Evolutionary conservation across 2,113 vertebrate species (phyloP).

Genomic region (Pseudorectes ferrugineus): DNA sequence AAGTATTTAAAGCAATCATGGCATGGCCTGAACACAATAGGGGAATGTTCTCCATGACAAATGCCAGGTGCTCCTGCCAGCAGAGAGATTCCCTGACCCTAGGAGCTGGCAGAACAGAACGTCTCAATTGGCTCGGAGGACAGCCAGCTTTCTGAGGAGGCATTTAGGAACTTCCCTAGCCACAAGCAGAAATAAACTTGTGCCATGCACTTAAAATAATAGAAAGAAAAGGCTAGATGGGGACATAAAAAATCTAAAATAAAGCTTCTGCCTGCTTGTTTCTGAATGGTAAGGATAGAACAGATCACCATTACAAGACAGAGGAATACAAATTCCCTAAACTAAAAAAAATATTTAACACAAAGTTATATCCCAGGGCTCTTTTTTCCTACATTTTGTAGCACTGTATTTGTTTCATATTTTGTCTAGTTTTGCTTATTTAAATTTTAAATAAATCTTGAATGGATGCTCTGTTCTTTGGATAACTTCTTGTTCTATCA

Average conservation of each 20-base stretch:
- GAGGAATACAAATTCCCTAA: not conserved
- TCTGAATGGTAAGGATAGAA: not conserved
- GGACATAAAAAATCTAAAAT: not conserved
- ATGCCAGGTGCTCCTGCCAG: slow-evolving; percentile 21
- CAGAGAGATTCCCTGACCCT: not conserved
- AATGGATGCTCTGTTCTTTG: not conserved
- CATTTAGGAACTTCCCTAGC: not conserved
- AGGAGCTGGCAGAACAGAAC: not conserved
- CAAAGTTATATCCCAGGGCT: not conserved
- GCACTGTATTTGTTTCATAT: not conserved
- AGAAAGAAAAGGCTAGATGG: not conserved
- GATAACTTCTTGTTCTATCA: not conserved
- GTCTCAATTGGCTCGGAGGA: not conserved
- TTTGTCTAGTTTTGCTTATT: not conserved
- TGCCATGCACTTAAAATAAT: not conserved
- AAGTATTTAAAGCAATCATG: not conserved
- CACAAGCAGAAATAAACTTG: not conserved
- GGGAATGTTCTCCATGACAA: not conserved
- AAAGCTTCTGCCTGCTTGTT: not conserved
- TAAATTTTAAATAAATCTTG: not conserved
- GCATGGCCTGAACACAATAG: not conserved
- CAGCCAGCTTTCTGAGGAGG: not conserved
- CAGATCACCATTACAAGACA: not conserved
- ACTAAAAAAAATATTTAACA: not conserved
- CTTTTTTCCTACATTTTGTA: not conserved